Conservation (phyloP, 1,140 invertebrate genomes). For the Drosophila sp. region DNA sequence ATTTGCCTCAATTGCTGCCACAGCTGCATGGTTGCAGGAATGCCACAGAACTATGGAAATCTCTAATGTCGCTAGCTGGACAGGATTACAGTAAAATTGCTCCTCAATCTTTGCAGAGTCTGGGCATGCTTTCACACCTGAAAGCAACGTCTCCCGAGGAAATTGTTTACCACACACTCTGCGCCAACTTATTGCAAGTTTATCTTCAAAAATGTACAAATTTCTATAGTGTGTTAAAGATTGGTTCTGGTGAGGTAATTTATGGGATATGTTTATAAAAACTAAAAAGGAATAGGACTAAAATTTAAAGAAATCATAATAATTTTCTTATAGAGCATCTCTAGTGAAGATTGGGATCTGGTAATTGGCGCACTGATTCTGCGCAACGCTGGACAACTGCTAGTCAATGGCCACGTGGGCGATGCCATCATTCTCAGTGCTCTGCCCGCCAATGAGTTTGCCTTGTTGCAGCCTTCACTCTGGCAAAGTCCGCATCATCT, state of each 20-base stretch:
- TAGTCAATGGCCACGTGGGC: slow-evolving; percentile 67
- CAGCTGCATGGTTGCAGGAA: slow-evolving; percentile 8
- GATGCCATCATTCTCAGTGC: slow-evolving; percentile 37
- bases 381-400: slow-evolving; percentile 59
- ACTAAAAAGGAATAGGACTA: too few relatives aligned
- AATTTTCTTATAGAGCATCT: background rate
- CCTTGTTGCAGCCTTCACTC: slow-evolving; percentile 50
- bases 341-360: slow-evolving; percentile 54
- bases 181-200: slow-evolving; percentile 60
- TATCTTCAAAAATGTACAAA: slow-evolving; percentile 59
- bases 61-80: slow-evolving; percentile 17
- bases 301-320: too few relatives aligned
- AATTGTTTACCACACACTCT: slow-evolving; percentile 56
- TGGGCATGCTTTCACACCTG: slow-evolving; percentile 65
- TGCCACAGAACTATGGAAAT: slow-evolving; percentile 44
- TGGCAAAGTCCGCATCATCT: slow-evolving; percentile 58
- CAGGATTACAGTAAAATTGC: background rate
- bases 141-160: slow-evolving; percentile 35
- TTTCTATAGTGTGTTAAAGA: slow-evolving; percentile 46
- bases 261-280: too few relatives aligned
- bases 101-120: slow-evolving; percentile 40
- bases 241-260: background rate
- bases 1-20: slow-evolving; percentile 43
- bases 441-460: slow-evolving; percentile 32
- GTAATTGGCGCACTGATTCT: slow-evolving; percentile 61